These are phyloP conservation scores for Drosophila kepulauana DNA, from an alignment of 1,140 invertebrate species.

Conservation along the genomic window DNA sequence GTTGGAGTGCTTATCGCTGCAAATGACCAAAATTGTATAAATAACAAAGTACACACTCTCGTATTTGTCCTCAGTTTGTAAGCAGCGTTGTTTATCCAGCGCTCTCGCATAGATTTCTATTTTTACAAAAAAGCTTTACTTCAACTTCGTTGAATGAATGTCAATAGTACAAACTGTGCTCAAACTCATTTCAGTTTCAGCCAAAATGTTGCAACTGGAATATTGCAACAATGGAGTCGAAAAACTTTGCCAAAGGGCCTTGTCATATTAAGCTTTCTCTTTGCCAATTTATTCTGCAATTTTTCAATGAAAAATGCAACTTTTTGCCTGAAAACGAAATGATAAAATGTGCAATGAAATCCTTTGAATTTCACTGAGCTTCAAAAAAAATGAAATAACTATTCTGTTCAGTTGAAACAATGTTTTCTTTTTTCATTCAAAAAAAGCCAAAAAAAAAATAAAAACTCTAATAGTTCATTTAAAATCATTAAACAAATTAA, in stretches of 20 bases:
- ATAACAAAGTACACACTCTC: constrained; percentile 6
- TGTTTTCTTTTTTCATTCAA: too few species aligned
- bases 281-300: constrained; percentile 1
- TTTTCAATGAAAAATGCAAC: constrained; percentile 2
- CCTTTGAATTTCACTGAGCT: neutral
- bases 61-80: neutral
- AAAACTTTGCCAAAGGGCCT: constrained; percentile 7
- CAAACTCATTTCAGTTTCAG: neutral
- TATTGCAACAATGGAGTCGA: constrained; percentile 1
- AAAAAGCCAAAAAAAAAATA: neutral
- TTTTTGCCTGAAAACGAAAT: constrained; percentile 3
- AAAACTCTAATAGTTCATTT: too few species aligned
- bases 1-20: constrained; percentile 53
- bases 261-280: neutral
- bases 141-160: constrained; percentile 5
- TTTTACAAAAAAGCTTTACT: neutral
- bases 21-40: constrained; percentile 53
- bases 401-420: neutral
- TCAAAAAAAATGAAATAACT: neutral
- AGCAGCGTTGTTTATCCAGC: constrained; percentile 21
- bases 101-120: neutral
- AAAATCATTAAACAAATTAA: too few species aligned
- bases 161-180: neutral
- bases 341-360: constrained; percentile 1
- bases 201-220: constrained; percentile 4